Evolutionary conservation across 2,797 vertebrate species (phyloP).

Genomic region (Pangasius mekongensis): DNA sequence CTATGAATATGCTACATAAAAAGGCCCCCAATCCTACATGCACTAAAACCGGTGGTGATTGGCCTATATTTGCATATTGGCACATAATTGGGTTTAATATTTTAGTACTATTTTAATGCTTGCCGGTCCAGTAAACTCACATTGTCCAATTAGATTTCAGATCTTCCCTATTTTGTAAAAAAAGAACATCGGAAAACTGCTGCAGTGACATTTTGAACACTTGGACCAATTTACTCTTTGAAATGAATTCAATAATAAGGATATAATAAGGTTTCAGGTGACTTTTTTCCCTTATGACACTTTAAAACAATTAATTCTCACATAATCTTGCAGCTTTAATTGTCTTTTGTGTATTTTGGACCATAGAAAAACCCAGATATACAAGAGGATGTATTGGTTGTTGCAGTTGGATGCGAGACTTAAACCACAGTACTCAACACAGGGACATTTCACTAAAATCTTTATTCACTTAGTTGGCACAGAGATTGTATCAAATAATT

Average conservation of each 20-base stretch:
- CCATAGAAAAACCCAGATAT: background rate
- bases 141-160: background rate
- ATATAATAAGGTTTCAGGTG: background rate
- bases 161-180: no score
- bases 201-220: background rate
- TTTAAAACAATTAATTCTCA: background rate
- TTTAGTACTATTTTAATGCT: background rate
- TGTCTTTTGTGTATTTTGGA: background rate
- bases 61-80: background rate
- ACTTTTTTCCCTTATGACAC: background rate
- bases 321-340: background rate
- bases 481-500: background rate
- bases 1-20: background rate
- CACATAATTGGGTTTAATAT: background rate
- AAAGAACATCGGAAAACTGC: background rate
- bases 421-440: constrained; percentile 2
- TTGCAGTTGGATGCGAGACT: background rate
- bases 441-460: background rate
- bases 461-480: background rate
- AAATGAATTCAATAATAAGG: background rate
- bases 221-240: background rate
- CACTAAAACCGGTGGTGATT: background rate
- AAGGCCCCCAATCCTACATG: background rate
- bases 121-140: background rate
- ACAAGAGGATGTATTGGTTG: background rate